A percentile compares a stretch with the other conserved stretches of the same genome.
These are phyloP conservation scores for Panopea generosa DNA, from an alignment of 2,888 invertebrate species.

Conservation along the genomic window DNA sequence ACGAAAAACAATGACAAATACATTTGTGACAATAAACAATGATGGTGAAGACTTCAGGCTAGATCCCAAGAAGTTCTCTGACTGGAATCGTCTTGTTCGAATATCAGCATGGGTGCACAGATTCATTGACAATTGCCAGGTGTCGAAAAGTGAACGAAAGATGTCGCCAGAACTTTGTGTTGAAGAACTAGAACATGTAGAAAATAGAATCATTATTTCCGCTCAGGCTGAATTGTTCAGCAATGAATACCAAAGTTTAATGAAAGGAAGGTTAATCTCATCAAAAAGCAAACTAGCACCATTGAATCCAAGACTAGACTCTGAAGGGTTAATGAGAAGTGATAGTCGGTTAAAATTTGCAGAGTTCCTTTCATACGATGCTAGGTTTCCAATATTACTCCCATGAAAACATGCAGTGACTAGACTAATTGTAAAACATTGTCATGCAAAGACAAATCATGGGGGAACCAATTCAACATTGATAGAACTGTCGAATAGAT, in stretches of 20 bases:
- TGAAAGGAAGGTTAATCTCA: conserved; percentile 13
- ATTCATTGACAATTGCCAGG: conserved; percentile 26
- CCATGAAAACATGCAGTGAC: conserved; percentile 38
- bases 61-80: conserved; percentile 5
- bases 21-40: background rate
- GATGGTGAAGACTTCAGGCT: conserved; percentile 6
- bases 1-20: background rate
- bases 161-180: conserved; percentile 1
- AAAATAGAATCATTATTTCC: conserved; percentile 19
- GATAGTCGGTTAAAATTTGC: conserved; percentile 29
- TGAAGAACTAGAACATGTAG: conserved; percentile 19
- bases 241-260: conserved; percentile 12
- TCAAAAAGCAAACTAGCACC: conserved; percentile 22
- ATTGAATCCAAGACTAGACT: conserved; percentile 32
- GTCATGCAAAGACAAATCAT: conserved; percentile 31
- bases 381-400: conserved; percentile 36
- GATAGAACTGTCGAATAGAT: conserved; percentile 21
- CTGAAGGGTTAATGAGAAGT: conserved; percentile 19
- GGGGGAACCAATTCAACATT: conserved; percentile 42
- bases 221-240: conserved; percentile 13
- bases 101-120: conserved; percentile 22
- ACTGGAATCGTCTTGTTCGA: conserved; percentile 10
- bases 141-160: conserved; percentile 1
- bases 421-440: conserved; percentile 37
- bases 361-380: conserved; percentile 34